A percentile compares a stretch with the other conserved stretches of the same genome.
Conservation (phyloP, 2,888 invertebrate species). For the Buathra laborator region DNA sequence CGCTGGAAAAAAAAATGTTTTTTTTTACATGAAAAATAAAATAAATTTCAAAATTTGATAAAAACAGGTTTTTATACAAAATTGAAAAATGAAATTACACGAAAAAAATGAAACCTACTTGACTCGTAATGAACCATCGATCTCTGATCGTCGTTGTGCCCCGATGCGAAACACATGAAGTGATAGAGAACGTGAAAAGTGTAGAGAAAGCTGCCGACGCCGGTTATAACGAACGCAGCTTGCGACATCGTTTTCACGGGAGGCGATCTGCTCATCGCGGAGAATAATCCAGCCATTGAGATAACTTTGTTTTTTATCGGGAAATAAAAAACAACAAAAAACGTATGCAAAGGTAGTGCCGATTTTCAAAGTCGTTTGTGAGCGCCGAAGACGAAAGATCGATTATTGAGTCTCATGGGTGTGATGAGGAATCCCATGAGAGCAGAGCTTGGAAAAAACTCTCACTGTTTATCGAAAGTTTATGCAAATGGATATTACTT, state of each 20-base stretch:
- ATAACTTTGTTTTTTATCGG: conserved; percentile 2
- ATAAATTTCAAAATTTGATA: neutral
- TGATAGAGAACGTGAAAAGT: conserved; percentile 86
- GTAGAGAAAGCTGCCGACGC: conserved; percentile 85
- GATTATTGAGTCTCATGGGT: conserved; percentile 1
- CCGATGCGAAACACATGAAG: conserved; percentile 87
- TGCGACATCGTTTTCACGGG: conserved; percentile 66
- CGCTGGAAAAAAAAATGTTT: conserved; percentile 68
- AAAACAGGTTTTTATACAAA: conserved; percentile 5
- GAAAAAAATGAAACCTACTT: conserved; percentile 68
- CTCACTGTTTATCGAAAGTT: conserved; percentile 33
- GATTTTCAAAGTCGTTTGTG: neutral
- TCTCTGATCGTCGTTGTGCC: conserved; percentile 82
- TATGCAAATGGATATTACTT: conserved; percentile 6
- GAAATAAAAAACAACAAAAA: neutral
- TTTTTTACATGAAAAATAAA: conserved; percentile 34
- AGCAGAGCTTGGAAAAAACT: conserved; percentile 21
- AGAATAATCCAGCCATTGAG: conserved; percentile 40
- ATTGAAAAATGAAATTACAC: neutral
- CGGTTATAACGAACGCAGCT: conserved; percentile 81
- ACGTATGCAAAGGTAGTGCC: neutral
- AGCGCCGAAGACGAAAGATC: neutral
- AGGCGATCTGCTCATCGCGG: conserved; percentile 5
- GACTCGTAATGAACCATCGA: conserved; percentile 59
- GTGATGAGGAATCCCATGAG: conserved; percentile 18